A percentile compares a stretch with the other conserved stretches of the same genome.
These are phyloP conservation scores for Meiosimyza platycephala DNA, from an alignment of 2,888 invertebrate genomes.

Conservation along the genomic window DNA sequence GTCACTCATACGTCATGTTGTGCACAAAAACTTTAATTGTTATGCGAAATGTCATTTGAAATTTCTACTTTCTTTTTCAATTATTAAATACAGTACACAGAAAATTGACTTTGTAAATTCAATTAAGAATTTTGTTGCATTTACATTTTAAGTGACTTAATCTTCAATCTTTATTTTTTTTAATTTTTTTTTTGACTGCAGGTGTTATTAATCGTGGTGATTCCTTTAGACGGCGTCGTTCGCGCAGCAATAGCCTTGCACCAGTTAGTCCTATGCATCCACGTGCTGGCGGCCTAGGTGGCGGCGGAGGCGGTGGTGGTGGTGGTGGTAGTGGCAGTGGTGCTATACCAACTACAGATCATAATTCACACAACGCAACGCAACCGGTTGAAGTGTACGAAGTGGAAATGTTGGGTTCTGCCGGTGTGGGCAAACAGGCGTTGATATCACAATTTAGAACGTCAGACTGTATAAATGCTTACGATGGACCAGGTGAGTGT, in stretches of 20 bases:
- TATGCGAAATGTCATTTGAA: too few species aligned
- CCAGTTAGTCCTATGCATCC: conserved; percentile 71
- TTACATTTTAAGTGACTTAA: not conserved
- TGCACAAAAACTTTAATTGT: too few species aligned
- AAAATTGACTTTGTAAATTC: too few species aligned
- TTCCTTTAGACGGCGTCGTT: conserved; percentile 87
- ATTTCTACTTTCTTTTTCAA: too few species aligned
- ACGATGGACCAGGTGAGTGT: conserved; percentile 82
- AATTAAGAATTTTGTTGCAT: too few species aligned
- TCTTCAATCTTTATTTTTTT: conserved; percentile 36
- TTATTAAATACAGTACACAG: too few species aligned
- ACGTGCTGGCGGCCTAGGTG: conserved; percentile 52
- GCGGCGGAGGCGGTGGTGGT: conserved; percentile 49
- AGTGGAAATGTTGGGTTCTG: conserved; percentile 83
- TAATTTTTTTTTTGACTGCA: conserved; percentile 67
- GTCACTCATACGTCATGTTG: too few species aligned
- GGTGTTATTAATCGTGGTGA: conserved; percentile 95
- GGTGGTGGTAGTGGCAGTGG: conserved; percentile 48
- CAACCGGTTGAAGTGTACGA: conserved; percentile 72
- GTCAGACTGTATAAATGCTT: conserved; percentile 93
- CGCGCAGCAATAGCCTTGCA: conserved; percentile 84
- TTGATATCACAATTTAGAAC: conserved; percentile 91
- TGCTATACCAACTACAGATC: not conserved
- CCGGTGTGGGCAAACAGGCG: conserved; percentile 87
- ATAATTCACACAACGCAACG: conserved; percentile 19